Conservation (phyloP, 2,797 vertebrate genomes). For the Paramormyrops hopkinsi region DNA sequence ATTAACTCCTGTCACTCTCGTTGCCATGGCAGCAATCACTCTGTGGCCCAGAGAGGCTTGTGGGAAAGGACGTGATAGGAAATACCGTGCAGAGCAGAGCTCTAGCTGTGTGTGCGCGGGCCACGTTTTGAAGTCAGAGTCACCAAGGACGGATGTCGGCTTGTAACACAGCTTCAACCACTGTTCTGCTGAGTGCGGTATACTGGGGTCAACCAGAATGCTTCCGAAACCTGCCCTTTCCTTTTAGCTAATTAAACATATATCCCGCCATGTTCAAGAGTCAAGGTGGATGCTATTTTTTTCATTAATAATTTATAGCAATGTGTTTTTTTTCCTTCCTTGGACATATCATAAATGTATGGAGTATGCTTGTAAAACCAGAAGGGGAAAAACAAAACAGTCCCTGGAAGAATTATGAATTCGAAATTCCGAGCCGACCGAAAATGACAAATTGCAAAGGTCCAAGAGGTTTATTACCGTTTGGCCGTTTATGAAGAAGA, state of each 20-base stretch:
- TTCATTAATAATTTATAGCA: slow-evolving; percentile 24
- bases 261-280: slow-evolving; percentile 20
- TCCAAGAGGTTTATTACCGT: slow-evolving; percentile 30
- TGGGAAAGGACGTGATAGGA: background rate
- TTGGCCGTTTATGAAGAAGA: slow-evolving; percentile 25
- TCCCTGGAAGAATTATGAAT: slow-evolving; percentile 26
- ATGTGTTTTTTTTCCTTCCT: slow-evolving; percentile 10
- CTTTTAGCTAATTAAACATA: slow-evolving; percentile 36
- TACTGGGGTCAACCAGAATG: slow-evolving; percentile 15
- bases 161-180: background rate
- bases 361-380: slow-evolving; percentile 30
- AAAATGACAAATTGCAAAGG: slow-evolving; percentile 29
- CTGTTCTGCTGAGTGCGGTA: background rate
- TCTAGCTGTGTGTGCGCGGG: background rate
- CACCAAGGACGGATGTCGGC: background rate
- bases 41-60: background rate
- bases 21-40: background rate
- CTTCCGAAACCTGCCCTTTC: slow-evolving; percentile 37
- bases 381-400: background rate
- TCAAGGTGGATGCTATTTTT: slow-evolving; percentile 5
- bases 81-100: background rate
- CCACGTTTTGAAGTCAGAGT: background rate
- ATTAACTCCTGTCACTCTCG: slow-evolving; percentile 15
- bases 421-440: slow-evolving; percentile 21
- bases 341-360: slow-evolving; percentile 6